phyloP scores from a whole-genome alignment of 2,113 vertebrate genomes.

The Xenopus tropicalis region UCB_Xtro_10.0 CM004444.2:81887001-81887500 shows the following conservation, averaged over 20 bases:
- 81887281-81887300: conserved; percentile 24
- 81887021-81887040: no score
- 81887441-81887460: no score
- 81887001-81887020: no score
- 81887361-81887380: conserved; percentile 10
- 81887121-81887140: conserved; percentile 65
- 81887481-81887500: no score
- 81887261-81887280: background rate
- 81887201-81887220: conserved; percentile 62
- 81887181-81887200: conserved; percentile 19
- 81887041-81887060: no score
- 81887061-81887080: no score
- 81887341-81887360: background rate
- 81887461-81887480: no score
- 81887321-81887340: conserved; percentile 18
- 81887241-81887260: conserved; percentile 2
- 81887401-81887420: background rate
- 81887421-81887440: background rate
- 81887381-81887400: background rate
- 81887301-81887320: conserved; percentile 35
- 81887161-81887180: background rate
- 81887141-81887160: conserved; percentile 42
- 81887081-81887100: no score
- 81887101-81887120: background rate
- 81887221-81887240: conserved; percentile 61